Percentiles rank a stretch among this genome's conserved stretches.
phyloP scores from a whole-genome alignment of 2,888 invertebrate genomes.

The Melieria picta region DNA sequence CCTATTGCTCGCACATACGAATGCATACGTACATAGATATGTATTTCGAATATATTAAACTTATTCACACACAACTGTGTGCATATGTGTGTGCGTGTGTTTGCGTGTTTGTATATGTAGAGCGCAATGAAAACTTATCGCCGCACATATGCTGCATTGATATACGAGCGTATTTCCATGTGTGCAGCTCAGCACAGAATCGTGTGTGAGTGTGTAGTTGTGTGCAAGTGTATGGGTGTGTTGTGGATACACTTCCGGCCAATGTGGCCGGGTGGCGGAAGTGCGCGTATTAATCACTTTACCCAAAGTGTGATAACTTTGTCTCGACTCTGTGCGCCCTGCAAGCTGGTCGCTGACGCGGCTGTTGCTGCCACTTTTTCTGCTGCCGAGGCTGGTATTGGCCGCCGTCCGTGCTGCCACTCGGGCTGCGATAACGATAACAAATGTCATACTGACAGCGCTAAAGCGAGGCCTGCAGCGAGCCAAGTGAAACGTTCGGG shows the following conservation, averaged over 20 bases:
- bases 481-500: too few relatives aligned
- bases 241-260: constrained; percentile 23
- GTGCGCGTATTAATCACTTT: constrained; percentile 40
- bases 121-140: constrained; percentile 2
- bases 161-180: constrained; percentile 15
- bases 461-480: background rate
- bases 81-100: constrained; percentile 18
- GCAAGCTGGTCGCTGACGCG: background rate
- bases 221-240: constrained; percentile 14
- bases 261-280: constrained; percentile 34
- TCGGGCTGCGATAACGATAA: constrained; percentile 4
- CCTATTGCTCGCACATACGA: background rate
- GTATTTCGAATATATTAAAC: background rate
- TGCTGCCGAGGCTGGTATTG: background rate
- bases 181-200: background rate
- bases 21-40: background rate
- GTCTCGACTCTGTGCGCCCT: constrained; percentile 8
- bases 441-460: background rate
- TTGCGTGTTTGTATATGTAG: background rate
- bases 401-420: background rate
- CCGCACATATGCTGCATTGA: constrained; percentile 13
- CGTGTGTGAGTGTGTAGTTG: background rate
- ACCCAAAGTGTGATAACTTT: constrained; percentile 37
- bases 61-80: too few relatives aligned
- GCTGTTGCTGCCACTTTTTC: background rate